phyloP scores from a whole-genome alignment of 23 tunicate species.

The Styela clava region DNA sequence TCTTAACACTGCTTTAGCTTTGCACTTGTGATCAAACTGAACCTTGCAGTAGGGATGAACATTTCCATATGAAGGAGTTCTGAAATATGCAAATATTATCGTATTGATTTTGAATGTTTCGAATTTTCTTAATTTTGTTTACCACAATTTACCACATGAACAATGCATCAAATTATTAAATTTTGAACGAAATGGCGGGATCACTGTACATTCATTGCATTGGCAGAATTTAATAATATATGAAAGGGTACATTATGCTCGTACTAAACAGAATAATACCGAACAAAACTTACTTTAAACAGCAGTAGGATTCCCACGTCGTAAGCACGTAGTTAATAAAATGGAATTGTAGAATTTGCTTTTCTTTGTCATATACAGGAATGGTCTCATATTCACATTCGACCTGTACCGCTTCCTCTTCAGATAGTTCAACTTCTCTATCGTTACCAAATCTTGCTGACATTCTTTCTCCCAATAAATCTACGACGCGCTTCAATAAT shows the following conservation, averaged over 20 bases:
- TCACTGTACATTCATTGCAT: too few relatives aligned
- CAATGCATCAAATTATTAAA: too few relatives aligned
- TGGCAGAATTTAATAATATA: too few relatives aligned
- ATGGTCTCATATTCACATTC: background rate
- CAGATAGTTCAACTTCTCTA: background rate
- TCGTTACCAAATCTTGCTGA: background rate
- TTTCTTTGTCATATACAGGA: background rate
- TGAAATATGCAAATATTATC: background rate
- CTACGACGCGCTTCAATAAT: background rate
- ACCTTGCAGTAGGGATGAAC: constrained; percentile 13
- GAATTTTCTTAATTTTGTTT: background rate
- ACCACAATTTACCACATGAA: too few relatives aligned
- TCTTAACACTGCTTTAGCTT: background rate
- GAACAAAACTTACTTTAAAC: background rate
- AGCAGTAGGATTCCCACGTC: constrained; percentile 3
- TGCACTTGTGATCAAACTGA: background rate
- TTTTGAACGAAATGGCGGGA: too few relatives aligned
- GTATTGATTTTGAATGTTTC: background rate
- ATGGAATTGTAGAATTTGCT: background rate
- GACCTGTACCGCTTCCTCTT: constrained; percentile 4
- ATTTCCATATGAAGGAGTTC: background rate
- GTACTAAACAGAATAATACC: too few relatives aligned
- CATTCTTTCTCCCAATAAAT: background rate
- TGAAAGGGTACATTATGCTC: background rate
- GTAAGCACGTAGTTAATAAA: background rate